Conservation (phyloP, 2,888 invertebrate genomes). For the Alitta virens region DNA sequence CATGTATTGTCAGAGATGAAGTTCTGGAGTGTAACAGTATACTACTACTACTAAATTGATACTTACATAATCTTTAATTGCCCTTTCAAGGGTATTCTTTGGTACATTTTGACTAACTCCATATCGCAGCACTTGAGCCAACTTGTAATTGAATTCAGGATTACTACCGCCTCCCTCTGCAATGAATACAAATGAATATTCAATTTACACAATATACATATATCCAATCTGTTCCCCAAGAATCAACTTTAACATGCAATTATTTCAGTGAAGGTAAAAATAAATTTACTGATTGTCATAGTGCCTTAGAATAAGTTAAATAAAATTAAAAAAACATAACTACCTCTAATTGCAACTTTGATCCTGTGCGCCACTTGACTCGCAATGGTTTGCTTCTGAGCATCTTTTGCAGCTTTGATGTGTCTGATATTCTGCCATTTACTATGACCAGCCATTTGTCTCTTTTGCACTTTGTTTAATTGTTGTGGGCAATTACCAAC, state of each 20-base stretch:
- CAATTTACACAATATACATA: too few species aligned
- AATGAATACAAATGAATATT: too few species aligned
- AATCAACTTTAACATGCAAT: too few species aligned
- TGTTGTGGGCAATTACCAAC: too few species aligned
- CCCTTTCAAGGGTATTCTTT: neutral
- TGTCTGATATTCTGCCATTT: conserved; percentile 53
- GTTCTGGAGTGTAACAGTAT: too few species aligned
- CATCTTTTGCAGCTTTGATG: conserved; percentile 68
- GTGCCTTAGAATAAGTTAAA: too few species aligned
- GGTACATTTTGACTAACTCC: neutral
- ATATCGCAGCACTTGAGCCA: neutral
- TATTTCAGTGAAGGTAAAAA: too few species aligned
- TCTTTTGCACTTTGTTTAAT: neutral
- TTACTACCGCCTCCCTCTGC: neutral
- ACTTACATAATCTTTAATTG: neutral
- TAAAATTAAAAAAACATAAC: neutral
- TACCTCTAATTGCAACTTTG: conserved; percentile 66
- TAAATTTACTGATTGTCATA: too few species aligned
- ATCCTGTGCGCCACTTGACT: conserved; percentile 62
- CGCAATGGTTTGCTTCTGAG: conserved; percentile 59
- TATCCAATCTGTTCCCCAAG: too few species aligned
- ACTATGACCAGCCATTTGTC: conserved; percentile 11
- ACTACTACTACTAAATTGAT: too few species aligned
- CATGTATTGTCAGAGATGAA: too few species aligned
- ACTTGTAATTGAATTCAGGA: neutral